Percentiles rank a stretch among this genome's conserved stretches.
Conservation (phyloP, 1,140 invertebrate species). For the Drosophila neocordata region DNA sequence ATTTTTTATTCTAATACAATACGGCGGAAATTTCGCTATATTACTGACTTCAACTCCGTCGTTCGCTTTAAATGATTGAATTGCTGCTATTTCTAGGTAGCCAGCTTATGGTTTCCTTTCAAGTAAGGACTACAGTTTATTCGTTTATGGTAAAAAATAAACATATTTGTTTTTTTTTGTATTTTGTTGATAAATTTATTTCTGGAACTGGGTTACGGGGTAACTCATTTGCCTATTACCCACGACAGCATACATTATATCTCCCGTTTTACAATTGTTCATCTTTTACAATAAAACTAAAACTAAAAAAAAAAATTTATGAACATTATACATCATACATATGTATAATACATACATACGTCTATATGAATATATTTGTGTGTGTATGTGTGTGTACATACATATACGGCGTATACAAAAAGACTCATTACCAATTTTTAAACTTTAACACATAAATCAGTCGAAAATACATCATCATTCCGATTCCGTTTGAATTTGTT, state of each 20-base stretch:
- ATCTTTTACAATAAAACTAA: conserved; percentile 12
- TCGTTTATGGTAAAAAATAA: no score
- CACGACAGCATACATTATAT: conserved; percentile 14
- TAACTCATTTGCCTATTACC: conserved; percentile 4
- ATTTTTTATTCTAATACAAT: no score
- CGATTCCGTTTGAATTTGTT: conserved; percentile 27
- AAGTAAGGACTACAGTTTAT: no score
- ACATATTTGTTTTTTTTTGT: no score
- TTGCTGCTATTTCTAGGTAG: no score
- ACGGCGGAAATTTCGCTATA: no score
- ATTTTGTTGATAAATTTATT: conserved; percentile 6
- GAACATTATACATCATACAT: conserved; percentile 16
- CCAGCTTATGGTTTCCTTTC: no score
- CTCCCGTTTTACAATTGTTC: conserved; percentile 20
- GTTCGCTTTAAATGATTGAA: no score
- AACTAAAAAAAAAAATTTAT: conserved; percentile 14
- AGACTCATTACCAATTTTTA: conserved; percentile 51
- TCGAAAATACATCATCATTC: conserved; percentile 53
- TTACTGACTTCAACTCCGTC: no score
- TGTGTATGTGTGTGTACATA: conserved; percentile 15
- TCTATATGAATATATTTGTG: conserved; percentile 11
- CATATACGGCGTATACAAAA: conserved; percentile 26
- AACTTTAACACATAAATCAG: conserved; percentile 70
- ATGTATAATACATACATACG: conserved; percentile 10
- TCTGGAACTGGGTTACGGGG: conserved; percentile 20